These are phyloP conservation scores for Colletes gigas DNA, from an alignment of 1,140 invertebrate genomes.

Conservation along the genomic window DNA sequence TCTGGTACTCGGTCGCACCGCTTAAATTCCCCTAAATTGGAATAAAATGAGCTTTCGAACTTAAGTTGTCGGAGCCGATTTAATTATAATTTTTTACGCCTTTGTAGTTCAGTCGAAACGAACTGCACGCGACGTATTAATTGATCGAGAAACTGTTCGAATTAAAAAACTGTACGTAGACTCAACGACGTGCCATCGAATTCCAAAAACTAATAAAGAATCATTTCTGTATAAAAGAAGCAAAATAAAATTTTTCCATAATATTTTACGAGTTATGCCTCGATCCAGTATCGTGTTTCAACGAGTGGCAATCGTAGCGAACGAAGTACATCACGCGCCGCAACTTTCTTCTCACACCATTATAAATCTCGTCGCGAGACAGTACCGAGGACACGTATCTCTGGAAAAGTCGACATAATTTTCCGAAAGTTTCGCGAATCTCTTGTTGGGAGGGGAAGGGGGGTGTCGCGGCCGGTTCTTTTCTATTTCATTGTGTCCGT, in stretches of 20 bases:
- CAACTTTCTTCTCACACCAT: slow-evolving; percentile 23
- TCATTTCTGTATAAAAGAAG: no score
- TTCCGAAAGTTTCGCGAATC: slow-evolving; percentile 59
- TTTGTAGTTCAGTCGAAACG: slow-evolving; percentile 19
- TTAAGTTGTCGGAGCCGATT: slow-evolving; percentile 29
- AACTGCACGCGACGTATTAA: not conserved
- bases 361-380: slow-evolving; percentile 53
- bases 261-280: no score
- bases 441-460: slow-evolving; percentile 28
- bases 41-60: slow-evolving; percentile 67
- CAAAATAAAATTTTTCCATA: no score
- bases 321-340: slow-evolving; percentile 13
- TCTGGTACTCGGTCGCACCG: slow-evolving; percentile 56
- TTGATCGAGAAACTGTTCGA: not conserved
- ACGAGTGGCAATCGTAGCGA: not conserved
- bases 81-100: slow-evolving; percentile 54
- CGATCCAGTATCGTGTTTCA: no score
- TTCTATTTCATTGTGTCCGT: slow-evolving; percentile 54
- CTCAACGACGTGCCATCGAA: not conserved
- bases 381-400: slow-evolving; percentile 48
- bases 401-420: slow-evolving; percentile 55
- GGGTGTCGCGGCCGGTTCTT: not conserved
- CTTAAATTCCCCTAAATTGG: slow-evolving; percentile 65
- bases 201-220: no score
- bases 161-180: not conserved